A percentile compares a stretch with the other conserved stretches of the same genome.
Conservation (phyloP, 2,113 vertebrate genomes). For the Calidris pugnax region DNA sequence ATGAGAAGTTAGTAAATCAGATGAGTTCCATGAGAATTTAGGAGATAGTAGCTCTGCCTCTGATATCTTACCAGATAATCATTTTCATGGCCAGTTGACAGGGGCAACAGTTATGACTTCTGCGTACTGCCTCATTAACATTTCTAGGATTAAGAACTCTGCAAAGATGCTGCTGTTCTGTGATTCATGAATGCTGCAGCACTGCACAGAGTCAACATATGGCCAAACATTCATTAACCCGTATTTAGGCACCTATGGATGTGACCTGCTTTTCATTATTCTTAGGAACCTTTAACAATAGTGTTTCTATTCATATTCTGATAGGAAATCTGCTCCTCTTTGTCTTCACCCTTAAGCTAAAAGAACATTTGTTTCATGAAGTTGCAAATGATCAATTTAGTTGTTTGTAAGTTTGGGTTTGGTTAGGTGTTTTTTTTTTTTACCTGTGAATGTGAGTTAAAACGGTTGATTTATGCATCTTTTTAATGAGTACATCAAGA, state of each 20-base stretch:
- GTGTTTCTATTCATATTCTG: background rate
- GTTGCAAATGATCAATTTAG: background rate
- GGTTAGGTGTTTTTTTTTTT: background rate
- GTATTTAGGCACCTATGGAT: background rate
- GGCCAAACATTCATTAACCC: background rate
- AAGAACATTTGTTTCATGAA: background rate
- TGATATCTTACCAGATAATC: background rate
- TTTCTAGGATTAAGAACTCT: background rate
- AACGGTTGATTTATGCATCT: background rate
- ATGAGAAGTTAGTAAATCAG: background rate
- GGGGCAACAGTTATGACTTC: slow-evolving; percentile 3
- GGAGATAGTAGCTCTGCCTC: background rate
- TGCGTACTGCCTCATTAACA: background rate
- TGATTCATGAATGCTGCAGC: background rate
- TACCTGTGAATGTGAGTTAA: background rate
- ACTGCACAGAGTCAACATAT: background rate
- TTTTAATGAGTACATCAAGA: background rate
- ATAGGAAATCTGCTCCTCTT: background rate
- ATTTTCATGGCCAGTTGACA: slow-evolving; percentile 8
- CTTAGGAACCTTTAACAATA: background rate
- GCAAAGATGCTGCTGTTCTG: background rate
- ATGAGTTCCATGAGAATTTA: background rate
- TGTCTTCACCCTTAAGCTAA: background rate
- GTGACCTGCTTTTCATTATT: background rate
- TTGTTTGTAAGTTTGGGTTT: background rate